phyloP scores from a whole-genome alignment of 2,888 invertebrate species.

The Hydraecia micacea region DNA sequence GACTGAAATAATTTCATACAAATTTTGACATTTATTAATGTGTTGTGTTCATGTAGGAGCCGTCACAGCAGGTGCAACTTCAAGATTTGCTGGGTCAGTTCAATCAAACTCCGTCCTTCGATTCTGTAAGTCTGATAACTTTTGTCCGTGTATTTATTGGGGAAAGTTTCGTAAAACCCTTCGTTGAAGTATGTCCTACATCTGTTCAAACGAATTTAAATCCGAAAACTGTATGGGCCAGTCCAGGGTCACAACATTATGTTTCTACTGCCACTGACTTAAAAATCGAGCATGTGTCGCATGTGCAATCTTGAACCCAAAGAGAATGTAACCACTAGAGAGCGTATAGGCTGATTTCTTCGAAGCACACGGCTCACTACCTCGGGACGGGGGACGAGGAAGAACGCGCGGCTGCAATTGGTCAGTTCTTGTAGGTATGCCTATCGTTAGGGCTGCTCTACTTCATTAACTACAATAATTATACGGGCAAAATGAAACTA shows the following conservation, averaged over 20 bases:
- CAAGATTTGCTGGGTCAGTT: slow-evolving; percentile 58
- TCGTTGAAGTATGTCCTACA: background rate
- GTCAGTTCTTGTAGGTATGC: too few species aligned
- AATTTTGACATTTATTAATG: background rate
- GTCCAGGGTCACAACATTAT: background rate
- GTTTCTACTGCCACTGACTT: background rate
- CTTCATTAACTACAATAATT: too few species aligned
- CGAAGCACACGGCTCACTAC: too few species aligned
- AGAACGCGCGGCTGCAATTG: too few species aligned
- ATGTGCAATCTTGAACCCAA: background rate
- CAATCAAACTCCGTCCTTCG: slow-evolving; percentile 49
- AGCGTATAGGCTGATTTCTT: too few species aligned
- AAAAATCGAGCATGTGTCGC: background rate
- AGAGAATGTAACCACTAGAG: too few species aligned
- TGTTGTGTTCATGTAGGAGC: slow-evolving; percentile 53
- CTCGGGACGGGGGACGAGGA: too few species aligned
- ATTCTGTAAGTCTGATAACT: slow-evolving; percentile 56
- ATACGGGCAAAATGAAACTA: too few species aligned
- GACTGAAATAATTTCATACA: background rate
- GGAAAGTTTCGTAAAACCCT: background rate
- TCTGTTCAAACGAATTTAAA: background rate
- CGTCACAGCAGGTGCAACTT: slow-evolving; percentile 51
- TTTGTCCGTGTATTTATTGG: background rate
- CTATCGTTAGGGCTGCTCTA: too few species aligned
- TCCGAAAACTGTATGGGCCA: background rate